Conservation (phyloP, 2,113 vertebrate genomes). For the Sterrhoptilus dennistouni region DNA sequence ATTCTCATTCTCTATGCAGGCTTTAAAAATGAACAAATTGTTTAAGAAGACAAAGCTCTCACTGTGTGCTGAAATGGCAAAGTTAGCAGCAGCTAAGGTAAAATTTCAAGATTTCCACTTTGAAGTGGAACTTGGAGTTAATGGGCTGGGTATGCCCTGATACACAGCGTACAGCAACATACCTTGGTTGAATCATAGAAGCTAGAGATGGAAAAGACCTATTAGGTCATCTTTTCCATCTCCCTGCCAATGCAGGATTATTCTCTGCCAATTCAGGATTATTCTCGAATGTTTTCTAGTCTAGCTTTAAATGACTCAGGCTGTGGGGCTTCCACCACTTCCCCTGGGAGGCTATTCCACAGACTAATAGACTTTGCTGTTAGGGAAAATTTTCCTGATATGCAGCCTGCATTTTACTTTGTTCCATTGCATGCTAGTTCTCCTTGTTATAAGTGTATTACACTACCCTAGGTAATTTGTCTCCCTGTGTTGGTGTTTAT, state of each 20-base stretch:
- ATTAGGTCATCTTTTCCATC: constrained; percentile 71
- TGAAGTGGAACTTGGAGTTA: constrained; percentile 61
- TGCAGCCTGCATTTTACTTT: constrained; percentile 51
- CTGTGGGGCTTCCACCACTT: constrained; percentile 60
- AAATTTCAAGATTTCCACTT: constrained; percentile 71
- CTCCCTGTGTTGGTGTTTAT: constrained; percentile 47
- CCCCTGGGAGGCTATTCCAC: constrained; percentile 50
- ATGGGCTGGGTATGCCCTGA: constrained; percentile 54
- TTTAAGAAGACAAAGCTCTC: constrained; percentile 19
- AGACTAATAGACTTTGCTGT: constrained; percentile 40
- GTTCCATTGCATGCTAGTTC: constrained; percentile 27
- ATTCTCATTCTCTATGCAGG: neutral
- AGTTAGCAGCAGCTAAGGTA: constrained; percentile 31
- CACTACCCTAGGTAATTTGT: constrained; percentile 22
- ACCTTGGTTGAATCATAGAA: constrained; percentile 67
- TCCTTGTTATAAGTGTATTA: constrained; percentile 26
- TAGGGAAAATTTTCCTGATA: constrained; percentile 57
- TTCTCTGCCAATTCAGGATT: constrained; percentile 66
- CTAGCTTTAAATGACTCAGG: constrained; percentile 69
- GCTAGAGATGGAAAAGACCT: constrained; percentile 61
- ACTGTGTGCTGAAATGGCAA: constrained; percentile 53
- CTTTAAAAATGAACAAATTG: constrained; percentile 1
- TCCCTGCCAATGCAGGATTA: constrained; percentile 54
- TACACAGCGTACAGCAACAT: constrained; percentile 49
- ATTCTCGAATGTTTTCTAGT: constrained; percentile 70